Evolutionary conservation across 2,888 invertebrate genomes (phyloP).

Genomic region (Disparrhopalites patrizii): DNA sequence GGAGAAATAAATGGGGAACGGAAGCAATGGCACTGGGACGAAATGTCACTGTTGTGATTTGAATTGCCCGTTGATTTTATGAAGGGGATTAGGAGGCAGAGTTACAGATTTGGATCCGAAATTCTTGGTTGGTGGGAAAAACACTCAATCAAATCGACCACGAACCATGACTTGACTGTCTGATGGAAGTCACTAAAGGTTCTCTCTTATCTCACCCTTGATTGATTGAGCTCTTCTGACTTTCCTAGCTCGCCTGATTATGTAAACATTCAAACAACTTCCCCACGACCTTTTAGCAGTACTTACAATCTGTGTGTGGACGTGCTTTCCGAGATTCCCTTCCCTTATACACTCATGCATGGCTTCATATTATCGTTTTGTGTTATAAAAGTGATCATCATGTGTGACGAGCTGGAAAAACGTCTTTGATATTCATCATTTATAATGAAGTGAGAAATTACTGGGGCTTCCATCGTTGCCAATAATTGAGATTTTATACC

Average conservation of each 20-base stretch:
- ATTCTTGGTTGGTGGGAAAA: too few relatives aligned
- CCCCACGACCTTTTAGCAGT: background rate
- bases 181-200: background rate
- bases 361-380: background rate
- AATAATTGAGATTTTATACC: too few relatives aligned
- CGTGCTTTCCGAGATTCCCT: background rate
- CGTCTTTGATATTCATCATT: slow-evolving; percentile 2
- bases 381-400: too few relatives aligned
- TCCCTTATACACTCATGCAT: background rate
- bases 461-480: slow-evolving; percentile 22
- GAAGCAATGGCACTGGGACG: background rate
- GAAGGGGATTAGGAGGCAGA: too few relatives aligned
- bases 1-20: too few relatives aligned
- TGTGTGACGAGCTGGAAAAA: slow-evolving; percentile 13
- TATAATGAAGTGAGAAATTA: background rate
- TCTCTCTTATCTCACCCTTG: background rate
- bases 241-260: slow-evolving; percentile 3
- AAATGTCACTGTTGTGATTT: background rate
- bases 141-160: background rate
- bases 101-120: too few relatives aligned
- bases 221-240: background rate
- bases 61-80: background rate
- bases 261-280: slow-evolving; percentile 5
- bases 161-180: background rate
- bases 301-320: background rate